Evolutionary conservation across 2,113 vertebrate species (phyloP), one percentile per base, ranked within the genome.

Genomic region (Tragelaphus buxtoni): DNA sequence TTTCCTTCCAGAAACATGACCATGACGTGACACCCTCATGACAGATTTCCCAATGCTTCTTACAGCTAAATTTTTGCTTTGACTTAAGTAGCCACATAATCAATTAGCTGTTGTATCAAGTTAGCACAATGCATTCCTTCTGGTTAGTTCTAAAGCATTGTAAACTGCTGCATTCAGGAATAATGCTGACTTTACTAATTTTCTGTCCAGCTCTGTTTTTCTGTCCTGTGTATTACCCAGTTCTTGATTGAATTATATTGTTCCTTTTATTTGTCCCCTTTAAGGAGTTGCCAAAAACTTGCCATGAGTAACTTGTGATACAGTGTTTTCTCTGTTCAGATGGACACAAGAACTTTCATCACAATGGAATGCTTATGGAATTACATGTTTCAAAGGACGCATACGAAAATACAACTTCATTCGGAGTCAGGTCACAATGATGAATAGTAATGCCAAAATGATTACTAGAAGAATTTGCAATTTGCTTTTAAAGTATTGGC

Each of bases 271-370:
- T 88, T 92, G n/a, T 60, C 30, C 30, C 47, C 92, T 97, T 96
- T 97, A 95, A 96, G 79, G 82, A 90, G 85, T 88, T 97, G 97
- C 97, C 95, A 97, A 95, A 95, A 97, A 96, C 93, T 96, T 42
- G 42, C 81, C 88, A 76, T 58, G 74, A 94, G 84, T 96, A 93
- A 83, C 91, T 96, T 69, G 74, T 16, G 79, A 91, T 81, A 98
- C 98, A 98, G 95, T 95, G 90, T 98, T 98, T 98, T 95, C 97
- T 98, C 97, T 98, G 98, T 98, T 96, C 88, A n/a, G 88, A 89
- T 53, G 65, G 97, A 97, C 97, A 97, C 96, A 97, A 90, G 96
- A 55, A 90, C 97, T 95, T 98, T 97, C 88, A 96, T 79, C 94
- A 98, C 96, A 97, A 95, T 95, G 96, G 96, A 97, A 97, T 98